Conservation (phyloP, 2,888 invertebrate species). For the Eilema sororculum region DNA sequence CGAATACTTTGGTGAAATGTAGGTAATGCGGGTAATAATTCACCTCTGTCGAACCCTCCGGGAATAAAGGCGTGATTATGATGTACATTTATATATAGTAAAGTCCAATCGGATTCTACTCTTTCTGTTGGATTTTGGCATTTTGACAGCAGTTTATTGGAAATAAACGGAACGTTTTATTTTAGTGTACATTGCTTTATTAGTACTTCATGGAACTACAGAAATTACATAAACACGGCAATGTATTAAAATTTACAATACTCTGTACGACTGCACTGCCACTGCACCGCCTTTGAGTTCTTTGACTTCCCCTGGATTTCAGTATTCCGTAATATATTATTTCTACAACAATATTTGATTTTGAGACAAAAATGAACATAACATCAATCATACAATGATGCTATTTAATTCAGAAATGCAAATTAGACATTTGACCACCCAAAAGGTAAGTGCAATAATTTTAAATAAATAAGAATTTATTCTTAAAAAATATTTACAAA, state of each 20-base stretch:
- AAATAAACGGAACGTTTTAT: slow-evolving; percentile 27
- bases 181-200: slow-evolving; percentile 39
- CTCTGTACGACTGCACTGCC: neutral
- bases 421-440: neutral
- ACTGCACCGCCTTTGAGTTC: slow-evolving; percentile 15
- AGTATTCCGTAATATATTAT: slow-evolving; percentile 15
- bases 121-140: neutral
- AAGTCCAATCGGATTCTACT: too few species aligned
- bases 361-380: neutral
- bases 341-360: slow-evolving; percentile 16
- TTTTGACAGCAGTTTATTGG: neutral
- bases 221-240: slow-evolving; percentile 27
- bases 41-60: too few species aligned
- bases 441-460: neutral
- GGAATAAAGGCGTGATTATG: too few species aligned
- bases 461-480: neutral
- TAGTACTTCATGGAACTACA: slow-evolving; percentile 4
- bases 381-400: neutral
- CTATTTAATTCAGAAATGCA: neutral
- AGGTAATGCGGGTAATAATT: too few species aligned
- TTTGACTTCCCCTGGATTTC: slow-evolving; percentile 34
- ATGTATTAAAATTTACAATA: slow-evolving; percentile 20
- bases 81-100: too few species aligned
- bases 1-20: too few species aligned
- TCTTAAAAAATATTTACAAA: neutral